phyloP scores from a whole-genome alignment of 1,140 invertebrate genomes.

The Macrobrachium rosenbergii region DNA sequence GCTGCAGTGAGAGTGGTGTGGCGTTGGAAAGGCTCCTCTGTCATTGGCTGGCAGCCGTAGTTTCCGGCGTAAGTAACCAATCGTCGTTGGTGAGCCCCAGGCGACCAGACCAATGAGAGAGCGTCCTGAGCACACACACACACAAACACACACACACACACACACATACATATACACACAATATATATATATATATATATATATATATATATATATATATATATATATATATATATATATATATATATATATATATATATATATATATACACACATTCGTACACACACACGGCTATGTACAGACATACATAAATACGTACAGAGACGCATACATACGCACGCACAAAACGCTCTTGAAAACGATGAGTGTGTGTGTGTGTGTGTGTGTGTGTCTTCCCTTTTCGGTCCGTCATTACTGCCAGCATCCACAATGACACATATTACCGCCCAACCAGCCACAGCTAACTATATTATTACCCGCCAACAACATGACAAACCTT shows the following conservation, averaged over 20 bases:
- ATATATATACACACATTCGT: no score
- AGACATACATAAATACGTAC: no score
- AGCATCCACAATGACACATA: constrained; percentile 37
- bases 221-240: no score
- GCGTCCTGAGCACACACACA: neutral
- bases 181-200: no score
- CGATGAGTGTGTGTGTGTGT: neutral
- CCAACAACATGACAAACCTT: constrained; percentile 52
- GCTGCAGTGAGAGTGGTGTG: constrained; percentile 22
- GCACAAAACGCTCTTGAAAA: no score
- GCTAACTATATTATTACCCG: constrained; percentile 36
- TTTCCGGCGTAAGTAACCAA: constrained; percentile 42
- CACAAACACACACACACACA: no score
- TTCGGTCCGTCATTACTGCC: constrained; percentile 17
- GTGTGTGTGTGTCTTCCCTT: neutral
- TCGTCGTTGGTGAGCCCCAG: constrained; percentile 39
- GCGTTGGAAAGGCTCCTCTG: neutral
- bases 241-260: no score
- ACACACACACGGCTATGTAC: no score
- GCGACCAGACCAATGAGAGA: constrained; percentile 19
- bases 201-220: no score
- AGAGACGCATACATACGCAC: no score
- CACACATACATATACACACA: no score
- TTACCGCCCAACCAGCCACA: constrained; percentile 35
- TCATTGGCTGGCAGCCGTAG: constrained; percentile 34